Evolutionary conservation across 2,888 invertebrate species (phyloP).

Genomic region (Matsumyia berberina): DNA sequence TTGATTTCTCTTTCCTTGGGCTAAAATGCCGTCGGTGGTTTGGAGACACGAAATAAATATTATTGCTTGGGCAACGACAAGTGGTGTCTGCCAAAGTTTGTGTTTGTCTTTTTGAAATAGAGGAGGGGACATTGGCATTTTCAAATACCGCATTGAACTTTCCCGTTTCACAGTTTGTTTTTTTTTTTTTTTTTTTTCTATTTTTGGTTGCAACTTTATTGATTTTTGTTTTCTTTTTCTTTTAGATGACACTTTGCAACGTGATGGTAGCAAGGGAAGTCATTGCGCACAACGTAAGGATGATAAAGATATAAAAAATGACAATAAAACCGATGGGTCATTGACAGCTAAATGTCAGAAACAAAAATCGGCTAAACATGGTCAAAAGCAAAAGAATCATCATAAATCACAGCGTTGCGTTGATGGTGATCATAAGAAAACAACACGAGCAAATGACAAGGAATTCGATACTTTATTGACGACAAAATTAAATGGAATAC

Average conservation of each 20-base stretch:
- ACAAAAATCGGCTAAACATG: constrained; percentile 67
- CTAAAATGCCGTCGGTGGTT: constrained; percentile 14
- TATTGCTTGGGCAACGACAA: not conserved
- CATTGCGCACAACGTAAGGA: constrained; percentile 53
- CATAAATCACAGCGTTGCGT: constrained; percentile 47
- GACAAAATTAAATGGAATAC: constrained; percentile 61
- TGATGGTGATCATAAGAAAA: constrained; percentile 48
- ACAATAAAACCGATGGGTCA: constrained; percentile 64
- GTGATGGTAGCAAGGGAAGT: constrained; percentile 70
- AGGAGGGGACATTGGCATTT: constrained; percentile 1
- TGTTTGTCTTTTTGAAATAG: not conserved
- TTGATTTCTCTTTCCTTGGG: constrained; percentile 37
- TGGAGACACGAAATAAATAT: not conserved
- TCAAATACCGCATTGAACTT: constrained; percentile 31
- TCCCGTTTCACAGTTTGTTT: constrained; percentile 28
- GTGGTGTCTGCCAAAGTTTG: no score
- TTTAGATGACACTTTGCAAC: constrained; percentile 75
- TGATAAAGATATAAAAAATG: constrained; percentile 56
- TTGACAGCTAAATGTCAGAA: constrained; percentile 71
- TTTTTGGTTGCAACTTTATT: constrained; percentile 7
- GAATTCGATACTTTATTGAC: constrained; percentile 62
- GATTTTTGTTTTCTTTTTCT: constrained; percentile 15
- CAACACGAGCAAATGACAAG: constrained; percentile 33
- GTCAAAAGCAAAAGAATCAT: constrained; percentile 57
- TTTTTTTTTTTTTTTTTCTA: not conserved